phyloP scores from a whole-genome alignment of 2,888 invertebrate genomes.

The Trypoxylon attenuatum region DNA sequence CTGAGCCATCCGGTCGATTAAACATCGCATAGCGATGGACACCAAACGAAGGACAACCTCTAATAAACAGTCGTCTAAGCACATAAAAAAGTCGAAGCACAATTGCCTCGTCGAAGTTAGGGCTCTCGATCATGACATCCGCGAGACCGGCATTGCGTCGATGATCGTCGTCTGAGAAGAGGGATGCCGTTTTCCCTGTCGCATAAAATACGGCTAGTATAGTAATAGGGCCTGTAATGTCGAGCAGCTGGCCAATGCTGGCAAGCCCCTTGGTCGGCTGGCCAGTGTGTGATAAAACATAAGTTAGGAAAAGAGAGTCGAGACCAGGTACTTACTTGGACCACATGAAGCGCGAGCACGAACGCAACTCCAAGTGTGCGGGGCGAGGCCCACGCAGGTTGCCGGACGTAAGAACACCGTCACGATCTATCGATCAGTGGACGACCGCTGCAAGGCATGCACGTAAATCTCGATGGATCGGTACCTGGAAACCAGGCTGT shows the following conservation, averaged over 20 bases:
- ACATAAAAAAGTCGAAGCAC: too few species aligned
- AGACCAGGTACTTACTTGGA: constrained; percentile 10
- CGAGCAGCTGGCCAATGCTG: constrained; percentile 37
- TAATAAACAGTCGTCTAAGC: too few species aligned
- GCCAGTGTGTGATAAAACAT: constrained; percentile 33
- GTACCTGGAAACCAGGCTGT: constrained; percentile 25
- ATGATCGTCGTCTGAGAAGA: too few species aligned
- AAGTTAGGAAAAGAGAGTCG: constrained; percentile 31
- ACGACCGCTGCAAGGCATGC: constrained; percentile 38
- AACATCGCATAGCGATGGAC: too few species aligned
- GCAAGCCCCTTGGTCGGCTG: constrained; percentile 35
- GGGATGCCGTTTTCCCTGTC: constrained; percentile 20
- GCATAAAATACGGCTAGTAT: constrained; percentile 39
- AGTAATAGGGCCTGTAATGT: constrained; percentile 42
- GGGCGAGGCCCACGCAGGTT: constrained; percentile 19
- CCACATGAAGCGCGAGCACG: background rate
- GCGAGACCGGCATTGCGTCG: too few species aligned
- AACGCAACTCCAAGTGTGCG: background rate
- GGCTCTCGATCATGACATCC: too few species aligned
- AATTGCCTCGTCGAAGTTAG: too few species aligned
- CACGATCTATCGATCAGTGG: constrained; percentile 47
- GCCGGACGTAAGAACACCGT: constrained; percentile 38
- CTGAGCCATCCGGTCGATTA: too few species aligned
- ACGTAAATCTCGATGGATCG: constrained; percentile 33
- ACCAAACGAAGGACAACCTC: too few species aligned